A percentile compares a stretch with the other conserved stretches of the same genome.
Evolutionary conservation across 2,113 vertebrate species (phyloP).

Genomic region (Myrmecobius fasciatus): DNA sequence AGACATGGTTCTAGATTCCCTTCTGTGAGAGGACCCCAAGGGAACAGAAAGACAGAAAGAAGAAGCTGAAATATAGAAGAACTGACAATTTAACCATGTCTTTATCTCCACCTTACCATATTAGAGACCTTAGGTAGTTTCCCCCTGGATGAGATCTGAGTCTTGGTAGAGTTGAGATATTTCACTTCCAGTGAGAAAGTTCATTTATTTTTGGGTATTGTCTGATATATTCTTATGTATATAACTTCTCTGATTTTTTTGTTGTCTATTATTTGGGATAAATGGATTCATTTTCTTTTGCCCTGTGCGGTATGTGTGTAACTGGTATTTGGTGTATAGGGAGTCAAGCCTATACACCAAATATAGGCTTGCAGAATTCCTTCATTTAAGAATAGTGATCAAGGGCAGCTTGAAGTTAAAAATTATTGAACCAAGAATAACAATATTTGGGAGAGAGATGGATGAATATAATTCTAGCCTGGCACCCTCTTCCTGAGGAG

Average conservation of each 20-base stretch:
- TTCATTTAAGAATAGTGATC: background rate
- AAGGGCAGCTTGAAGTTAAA: background rate
- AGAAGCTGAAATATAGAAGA: background rate
- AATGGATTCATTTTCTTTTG: background rate
- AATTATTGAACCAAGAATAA: background rate
- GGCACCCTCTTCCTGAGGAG: background rate
- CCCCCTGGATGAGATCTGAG: background rate
- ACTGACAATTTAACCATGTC: background rate
- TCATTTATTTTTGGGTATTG: background rate
- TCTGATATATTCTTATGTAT: background rate
- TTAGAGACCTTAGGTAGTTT: background rate
- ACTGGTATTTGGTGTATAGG: background rate
- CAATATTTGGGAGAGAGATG: background rate
- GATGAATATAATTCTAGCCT: background rate
- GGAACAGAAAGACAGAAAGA: background rate
- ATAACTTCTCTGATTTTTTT: background rate
- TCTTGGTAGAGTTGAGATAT: background rate
- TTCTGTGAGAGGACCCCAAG: background rate
- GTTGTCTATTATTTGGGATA: background rate
- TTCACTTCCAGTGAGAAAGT: background rate
- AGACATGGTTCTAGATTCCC: background rate
- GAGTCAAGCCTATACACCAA: background rate
- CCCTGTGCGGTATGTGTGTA: background rate
- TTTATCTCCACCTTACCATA: background rate
- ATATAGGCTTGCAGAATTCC: background rate